phyloP scores from a whole-genome alignment of 1,140 invertebrate species.

The Calycopis cecrops region DNA sequence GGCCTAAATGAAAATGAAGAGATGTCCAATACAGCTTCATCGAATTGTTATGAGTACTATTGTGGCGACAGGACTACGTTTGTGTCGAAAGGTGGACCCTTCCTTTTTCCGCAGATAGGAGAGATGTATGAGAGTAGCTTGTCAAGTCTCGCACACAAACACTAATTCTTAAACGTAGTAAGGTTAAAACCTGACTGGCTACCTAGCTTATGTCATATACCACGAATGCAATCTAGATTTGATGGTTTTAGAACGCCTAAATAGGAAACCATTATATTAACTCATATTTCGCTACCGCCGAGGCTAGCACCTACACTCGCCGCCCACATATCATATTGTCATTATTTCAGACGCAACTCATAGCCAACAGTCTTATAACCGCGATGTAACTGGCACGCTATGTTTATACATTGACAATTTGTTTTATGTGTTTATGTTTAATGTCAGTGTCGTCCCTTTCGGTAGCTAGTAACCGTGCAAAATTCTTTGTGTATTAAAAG shows the following conservation, averaged over 20 bases:
- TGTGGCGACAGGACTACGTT: too few relatives aligned
- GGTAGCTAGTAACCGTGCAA: constrained; percentile 23
- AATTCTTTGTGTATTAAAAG: constrained; percentile 33
- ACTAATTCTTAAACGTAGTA: too few relatives aligned
- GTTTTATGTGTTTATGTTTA: constrained; percentile 7
- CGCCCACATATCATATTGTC: neutral
- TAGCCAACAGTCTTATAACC: neutral
- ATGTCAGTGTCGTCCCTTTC: constrained; percentile 18
- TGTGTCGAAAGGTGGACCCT: too few relatives aligned
- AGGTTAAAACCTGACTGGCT: too few relatives aligned
- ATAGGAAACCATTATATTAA: neutral
- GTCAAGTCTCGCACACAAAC: too few relatives aligned
- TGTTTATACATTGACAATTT: neutral
- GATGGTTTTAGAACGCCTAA: neutral
- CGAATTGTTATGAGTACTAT: too few relatives aligned
- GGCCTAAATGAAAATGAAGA: too few relatives aligned
- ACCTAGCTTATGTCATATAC: too few relatives aligned
- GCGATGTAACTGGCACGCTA: neutral
- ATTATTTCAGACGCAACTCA: neutral
- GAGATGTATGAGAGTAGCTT: too few relatives aligned
- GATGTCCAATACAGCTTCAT: too few relatives aligned
- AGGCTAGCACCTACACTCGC: neutral
- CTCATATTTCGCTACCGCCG: neutral
- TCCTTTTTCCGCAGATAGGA: too few relatives aligned
- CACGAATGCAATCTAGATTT: too few relatives aligned